These are phyloP conservation scores for Porites cylindrica DNA, from an alignment of 92 coral and sea anemone species.

Conservation along the genomic window DNA sequence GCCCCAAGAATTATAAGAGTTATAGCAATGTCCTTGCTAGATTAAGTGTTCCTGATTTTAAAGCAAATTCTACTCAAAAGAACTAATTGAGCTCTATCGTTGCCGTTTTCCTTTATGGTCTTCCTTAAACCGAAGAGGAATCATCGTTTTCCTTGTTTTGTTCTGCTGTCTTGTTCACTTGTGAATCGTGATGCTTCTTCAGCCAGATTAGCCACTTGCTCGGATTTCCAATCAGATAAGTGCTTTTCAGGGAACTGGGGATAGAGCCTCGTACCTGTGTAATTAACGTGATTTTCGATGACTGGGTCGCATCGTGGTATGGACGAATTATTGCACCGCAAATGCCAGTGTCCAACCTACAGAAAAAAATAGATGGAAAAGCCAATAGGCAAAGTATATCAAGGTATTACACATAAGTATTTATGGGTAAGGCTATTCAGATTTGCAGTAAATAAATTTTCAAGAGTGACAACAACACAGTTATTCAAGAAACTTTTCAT, in stretches of 20 bases:
- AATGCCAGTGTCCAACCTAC: slow-evolving; percentile 70
- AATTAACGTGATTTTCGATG: slow-evolving; percentile 79
- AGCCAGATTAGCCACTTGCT: slow-evolving; percentile 80
- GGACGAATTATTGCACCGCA: slow-evolving; percentile 89
- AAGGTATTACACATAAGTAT: no score
- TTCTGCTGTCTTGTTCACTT: slow-evolving; percentile 29
- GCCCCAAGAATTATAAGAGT: no score
- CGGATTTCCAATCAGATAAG: slow-evolving; percentile 86
- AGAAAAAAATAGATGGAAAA: background rate
- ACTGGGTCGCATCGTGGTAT: slow-evolving; percentile 71
- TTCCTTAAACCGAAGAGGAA: slow-evolving; percentile 16
- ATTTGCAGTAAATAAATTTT: no score
- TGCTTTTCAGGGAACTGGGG: slow-evolving; percentile 82
- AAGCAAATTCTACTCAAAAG: background rate
- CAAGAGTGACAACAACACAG: no score
- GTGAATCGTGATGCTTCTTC: slow-evolving; percentile 71
- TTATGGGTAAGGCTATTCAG: no score
- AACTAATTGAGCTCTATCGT: background rate
- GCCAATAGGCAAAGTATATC: background rate
- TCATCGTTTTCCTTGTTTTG: slow-evolving; percentile 35
- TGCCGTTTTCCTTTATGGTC: background rate
- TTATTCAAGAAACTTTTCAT: no score
- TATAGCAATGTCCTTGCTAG: no score
- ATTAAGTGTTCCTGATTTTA: no score
- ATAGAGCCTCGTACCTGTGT: slow-evolving; percentile 88